Evolutionary conservation across 2,797 vertebrate species (phyloP), one percentile per base, ranked within the genome.

Genomic region (Sebastes miniatus): DNA sequence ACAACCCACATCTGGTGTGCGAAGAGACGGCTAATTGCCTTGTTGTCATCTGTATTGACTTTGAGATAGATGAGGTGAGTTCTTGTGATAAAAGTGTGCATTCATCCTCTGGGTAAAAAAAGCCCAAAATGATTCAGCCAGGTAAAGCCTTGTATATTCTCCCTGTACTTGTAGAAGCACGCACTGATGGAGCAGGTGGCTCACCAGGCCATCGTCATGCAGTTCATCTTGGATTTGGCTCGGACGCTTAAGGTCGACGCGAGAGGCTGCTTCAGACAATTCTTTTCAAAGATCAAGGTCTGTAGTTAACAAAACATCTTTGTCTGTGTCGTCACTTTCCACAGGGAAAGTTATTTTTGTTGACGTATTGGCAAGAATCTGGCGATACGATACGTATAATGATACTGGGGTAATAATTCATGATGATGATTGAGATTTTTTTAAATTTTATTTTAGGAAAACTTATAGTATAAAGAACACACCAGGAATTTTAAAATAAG

Each of bases 191-290:
- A 97, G 86, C 97, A 98, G 91, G 96, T 98, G 3, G 97, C 97
- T 36, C 97, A 98, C 81, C 98, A 98, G 93, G 97, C 97, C 87
- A 97, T 98, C 1, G 97, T 97, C 77, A 96, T 97, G 96, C 97
- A 97, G 90, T 98, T 97, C 87, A 97, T 98, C 88, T 83, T 98
- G 87, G 97, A 98, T 89, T 88, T 97, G 76, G 96, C 96, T 68
- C 96, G 94, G 88, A 94, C 95, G 61, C 92, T 98, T 25, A 95
- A 96, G 79, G 95, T 97, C 2, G 97, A 98, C 34, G 97, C 98
- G 0, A 92, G 97, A 1, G 95, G 97, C 54, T 98, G 97, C 77
- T 98, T 98, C 92, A 92, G 97, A 52, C 96, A 97, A 64, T 98
- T 99, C 83, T 98, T 98, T 88, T 89, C 96, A 2, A 97, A 96